Conservation (phyloP, 1,140 invertebrate genomes). For the Penaeus japonicus region DNA sequence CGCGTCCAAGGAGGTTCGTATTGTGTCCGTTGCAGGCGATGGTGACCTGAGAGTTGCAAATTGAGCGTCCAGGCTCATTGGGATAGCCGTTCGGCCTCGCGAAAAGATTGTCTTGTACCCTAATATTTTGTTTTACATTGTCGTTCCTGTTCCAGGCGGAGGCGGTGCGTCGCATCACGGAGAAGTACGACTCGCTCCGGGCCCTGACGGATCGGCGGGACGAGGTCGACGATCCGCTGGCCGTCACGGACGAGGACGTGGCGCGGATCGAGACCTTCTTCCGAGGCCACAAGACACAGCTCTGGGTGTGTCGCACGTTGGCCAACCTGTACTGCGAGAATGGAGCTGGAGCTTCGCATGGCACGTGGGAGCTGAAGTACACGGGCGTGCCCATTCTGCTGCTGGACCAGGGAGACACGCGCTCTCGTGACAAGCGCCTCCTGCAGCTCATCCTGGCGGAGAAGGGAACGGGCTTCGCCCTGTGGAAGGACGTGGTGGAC, state of each 20-base stretch:
- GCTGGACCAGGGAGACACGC: conserved; percentile 78
- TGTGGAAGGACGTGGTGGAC: conserved; percentile 87
- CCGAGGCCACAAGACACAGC: conserved; percentile 77
- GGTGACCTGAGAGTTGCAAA: background rate
- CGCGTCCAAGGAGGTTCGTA: conserved; percentile 55
- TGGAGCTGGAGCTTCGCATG: conserved; percentile 57
- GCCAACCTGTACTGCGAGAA: conserved; percentile 79
- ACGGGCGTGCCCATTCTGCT: conserved; percentile 84
- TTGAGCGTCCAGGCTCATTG: too few relatives aligned
- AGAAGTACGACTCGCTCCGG: conserved; percentile 61
- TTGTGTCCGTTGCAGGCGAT: background rate
- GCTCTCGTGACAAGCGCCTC: conserved; percentile 74
- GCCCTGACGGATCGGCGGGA: conserved; percentile 49
- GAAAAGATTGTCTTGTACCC: conserved; percentile 57
- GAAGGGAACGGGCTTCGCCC: conserved; percentile 81
- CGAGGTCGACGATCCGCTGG: conserved; percentile 49
- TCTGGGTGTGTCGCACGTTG: conserved; percentile 77
- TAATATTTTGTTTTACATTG: conserved; percentile 68
- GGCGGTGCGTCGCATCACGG: conserved; percentile 60
- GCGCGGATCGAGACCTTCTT: conserved; percentile 82
- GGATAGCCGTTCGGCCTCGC: background rate
- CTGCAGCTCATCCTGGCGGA: conserved; percentile 83
- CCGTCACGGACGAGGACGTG: conserved; percentile 75
- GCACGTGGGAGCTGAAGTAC: conserved; percentile 77
- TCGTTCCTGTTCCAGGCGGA: conserved; percentile 67